These are phyloP conservation scores for Littorina saxatilis DNA, from an alignment of 1,140 invertebrate genomes.

Conservation along the genomic window DNA sequence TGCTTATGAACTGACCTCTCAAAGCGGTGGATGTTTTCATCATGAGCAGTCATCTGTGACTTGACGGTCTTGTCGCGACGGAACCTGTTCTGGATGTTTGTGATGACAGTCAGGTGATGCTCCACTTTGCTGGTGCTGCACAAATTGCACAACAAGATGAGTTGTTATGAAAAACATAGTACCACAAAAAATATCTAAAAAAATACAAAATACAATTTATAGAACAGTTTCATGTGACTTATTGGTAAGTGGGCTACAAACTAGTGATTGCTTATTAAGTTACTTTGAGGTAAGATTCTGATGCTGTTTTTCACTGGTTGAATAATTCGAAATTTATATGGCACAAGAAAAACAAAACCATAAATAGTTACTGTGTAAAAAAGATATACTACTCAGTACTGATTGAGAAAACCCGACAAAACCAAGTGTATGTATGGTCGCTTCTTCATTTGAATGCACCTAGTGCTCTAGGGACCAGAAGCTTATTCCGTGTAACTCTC, in stretches of 20 bases:
- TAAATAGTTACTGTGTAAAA: no score
- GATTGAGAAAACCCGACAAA: no score
- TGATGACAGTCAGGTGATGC: constrained; percentile 35
- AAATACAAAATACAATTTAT: not conserved
- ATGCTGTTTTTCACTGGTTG: no score
- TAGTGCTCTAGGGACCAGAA: no score
- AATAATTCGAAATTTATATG: no score
- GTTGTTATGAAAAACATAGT: not conserved
- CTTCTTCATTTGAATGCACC: no score
- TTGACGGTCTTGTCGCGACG: constrained; percentile 42
- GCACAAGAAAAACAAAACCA: no score
- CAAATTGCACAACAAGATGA: not conserved
- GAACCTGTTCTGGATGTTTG: constrained; percentile 39
- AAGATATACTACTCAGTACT: no score
- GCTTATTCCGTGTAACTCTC: no score
- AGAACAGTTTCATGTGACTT: not conserved
- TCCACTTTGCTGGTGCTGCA: constrained; percentile 36
- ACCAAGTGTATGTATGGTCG: no score
- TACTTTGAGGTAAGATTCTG: no score
- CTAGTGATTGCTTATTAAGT: no score
- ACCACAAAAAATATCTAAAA: not conserved
- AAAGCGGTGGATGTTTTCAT: constrained; percentile 43
- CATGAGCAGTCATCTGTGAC: constrained; percentile 44
- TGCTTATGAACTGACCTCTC: constrained; percentile 46
- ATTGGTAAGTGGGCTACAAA: not conserved